Percentiles rank a stretch among this genome's conserved stretches.
phyloP scores from a whole-genome alignment of 2,888 invertebrate genomes.

The Torymus aiolomorphi region DNA sequence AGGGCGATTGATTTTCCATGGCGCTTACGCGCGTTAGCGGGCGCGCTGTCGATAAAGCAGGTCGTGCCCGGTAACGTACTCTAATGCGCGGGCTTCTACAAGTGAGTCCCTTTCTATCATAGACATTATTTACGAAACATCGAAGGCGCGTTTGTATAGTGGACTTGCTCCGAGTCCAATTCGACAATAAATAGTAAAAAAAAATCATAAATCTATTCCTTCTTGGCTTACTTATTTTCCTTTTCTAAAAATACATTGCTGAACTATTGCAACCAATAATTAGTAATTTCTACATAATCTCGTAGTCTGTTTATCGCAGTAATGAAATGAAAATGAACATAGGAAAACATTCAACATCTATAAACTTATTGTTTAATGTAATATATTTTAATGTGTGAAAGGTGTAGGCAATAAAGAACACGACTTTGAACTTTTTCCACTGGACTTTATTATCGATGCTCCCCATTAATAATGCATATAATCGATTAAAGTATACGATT shows the following conservation, averaged over 20 bases:
- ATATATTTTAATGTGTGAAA: not conserved
- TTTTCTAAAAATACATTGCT: not conserved
- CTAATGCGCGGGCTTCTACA: not conserved
- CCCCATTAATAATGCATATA: slow-evolving; percentile 68
- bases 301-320: too few relatives aligned
- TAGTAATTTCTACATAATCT: too few relatives aligned
- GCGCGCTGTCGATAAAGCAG: slow-evolving; percentile 12
- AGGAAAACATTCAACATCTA: not conserved
- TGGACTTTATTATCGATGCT: slow-evolving; percentile 65
- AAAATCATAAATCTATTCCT: slow-evolving; percentile 29
- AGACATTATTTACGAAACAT: slow-evolving; percentile 33
- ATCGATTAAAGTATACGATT: slow-evolving; percentile 58
- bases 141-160: slow-evolving; percentile 44
- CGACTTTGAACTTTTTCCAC: slow-evolving; percentile 37
- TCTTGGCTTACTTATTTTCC: not conserved
- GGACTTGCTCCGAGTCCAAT: slow-evolving; percentile 40
- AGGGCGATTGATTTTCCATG: slow-evolving; percentile 49
- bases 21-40: not conserved
- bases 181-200: slow-evolving; percentile 49
- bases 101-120: slow-evolving; percentile 7
- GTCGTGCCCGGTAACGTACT: not conserved
- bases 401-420: slow-evolving; percentile 29
- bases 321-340: too few relatives aligned
- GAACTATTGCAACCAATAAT: too few relatives aligned
- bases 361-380: not conserved